phyloP scores from a whole-genome alignment of 2,797 vertebrate species.

The Gorsachius magnificus region DNA sequence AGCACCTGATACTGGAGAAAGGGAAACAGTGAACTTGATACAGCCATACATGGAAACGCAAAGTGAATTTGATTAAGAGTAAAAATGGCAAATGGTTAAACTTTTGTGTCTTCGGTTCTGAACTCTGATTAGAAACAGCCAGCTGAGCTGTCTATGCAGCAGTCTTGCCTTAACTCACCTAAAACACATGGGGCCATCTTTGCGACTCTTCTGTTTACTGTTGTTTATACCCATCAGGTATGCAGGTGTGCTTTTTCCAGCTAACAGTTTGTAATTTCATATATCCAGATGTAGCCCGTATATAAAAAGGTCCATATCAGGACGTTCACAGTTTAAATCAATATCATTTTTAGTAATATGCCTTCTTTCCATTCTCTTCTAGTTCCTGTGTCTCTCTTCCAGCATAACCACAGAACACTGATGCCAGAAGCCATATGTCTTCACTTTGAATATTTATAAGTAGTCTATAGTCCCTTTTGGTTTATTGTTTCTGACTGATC shows the following conservation, averaged over 20 bases:
- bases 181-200: background rate
- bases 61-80: background rate
- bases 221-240: background rate
- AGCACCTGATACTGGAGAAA: background rate
- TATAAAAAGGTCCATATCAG: background rate
- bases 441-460: slow-evolving; percentile 29
- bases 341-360: background rate
- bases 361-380: background rate
- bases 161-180: background rate
- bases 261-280: background rate
- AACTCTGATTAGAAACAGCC: background rate
- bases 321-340: background rate
- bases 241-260: background rate
- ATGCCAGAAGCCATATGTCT: slow-evolving; percentile 29
- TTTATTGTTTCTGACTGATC: slow-evolving; percentile 54
- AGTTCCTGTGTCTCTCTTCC: slow-evolving; percentile 1
- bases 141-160: background rate
- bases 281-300: background rate
- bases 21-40: background rate
- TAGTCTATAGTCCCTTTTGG: background rate
- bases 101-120: background rate
- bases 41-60: background rate
- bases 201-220: background rate
- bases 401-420: background rate
- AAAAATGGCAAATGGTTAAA: background rate